Percentiles rank a stretch among this genome's conserved stretches.
phyloP scores from a whole-genome alignment of 64 coral and sea anemone genomes.

The Porites australiensis region DNA sequence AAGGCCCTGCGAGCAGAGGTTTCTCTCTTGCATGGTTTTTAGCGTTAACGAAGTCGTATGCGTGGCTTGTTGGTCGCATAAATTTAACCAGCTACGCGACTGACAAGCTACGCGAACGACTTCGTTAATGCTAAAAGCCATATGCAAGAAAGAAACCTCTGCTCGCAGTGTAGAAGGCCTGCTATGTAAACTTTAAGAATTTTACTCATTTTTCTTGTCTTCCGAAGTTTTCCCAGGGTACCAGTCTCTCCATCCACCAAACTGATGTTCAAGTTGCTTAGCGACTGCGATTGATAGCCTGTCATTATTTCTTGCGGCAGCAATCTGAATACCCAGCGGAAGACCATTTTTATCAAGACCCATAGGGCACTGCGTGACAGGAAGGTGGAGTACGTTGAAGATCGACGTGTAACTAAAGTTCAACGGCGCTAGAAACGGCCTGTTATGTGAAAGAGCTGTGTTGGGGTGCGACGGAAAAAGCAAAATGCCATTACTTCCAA shows the following conservation, averaged over 20 bases:
- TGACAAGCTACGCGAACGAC: too few relatives aligned
- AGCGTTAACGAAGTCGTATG: too few relatives aligned
- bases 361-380: constrained; percentile 93
- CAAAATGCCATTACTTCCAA: constrained; percentile 79
- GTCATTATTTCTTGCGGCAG: constrained; percentile 84
- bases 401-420: constrained; percentile 88
- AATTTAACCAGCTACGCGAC: too few relatives aligned
- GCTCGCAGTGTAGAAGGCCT: too few relatives aligned
- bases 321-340: constrained; percentile 94
- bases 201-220: constrained; percentile 6
- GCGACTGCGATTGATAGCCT: constrained; percentile 80
- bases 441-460: constrained; percentile 82
- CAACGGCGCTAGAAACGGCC: constrained; percentile 66
- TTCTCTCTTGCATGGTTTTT: too few relatives aligned
- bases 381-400: constrained; percentile 83
- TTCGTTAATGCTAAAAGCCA: too few relatives aligned
- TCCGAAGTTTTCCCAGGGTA: constrained; percentile 62
- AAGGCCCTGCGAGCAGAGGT: too few relatives aligned
- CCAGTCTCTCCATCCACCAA: constrained; percentile 87
- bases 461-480: constrained; percentile 83
- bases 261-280: constrained; percentile 63
- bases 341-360: constrained; percentile 79
- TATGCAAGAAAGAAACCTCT: too few relatives aligned
- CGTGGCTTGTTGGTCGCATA: too few relatives aligned
- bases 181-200: too few relatives aligned